Evolutionary conservation across 2,888 invertebrate species (phyloP).

Genomic region (Blera fallax): DNA sequence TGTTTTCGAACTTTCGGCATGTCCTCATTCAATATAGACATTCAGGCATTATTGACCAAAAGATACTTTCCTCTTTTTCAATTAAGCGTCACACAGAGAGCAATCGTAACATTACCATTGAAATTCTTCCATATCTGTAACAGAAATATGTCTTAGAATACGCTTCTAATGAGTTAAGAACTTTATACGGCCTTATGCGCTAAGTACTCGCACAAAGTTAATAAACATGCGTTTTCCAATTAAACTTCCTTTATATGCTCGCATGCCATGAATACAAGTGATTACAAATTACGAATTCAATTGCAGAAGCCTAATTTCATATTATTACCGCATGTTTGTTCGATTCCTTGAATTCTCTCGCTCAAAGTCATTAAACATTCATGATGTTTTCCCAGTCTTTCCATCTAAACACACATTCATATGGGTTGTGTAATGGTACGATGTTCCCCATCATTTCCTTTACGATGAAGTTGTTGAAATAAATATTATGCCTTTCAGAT

Average conservation of each 20-base stretch:
- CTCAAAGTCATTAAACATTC: conserved; percentile 29
- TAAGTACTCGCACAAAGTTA: background rate
- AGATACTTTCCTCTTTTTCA: background rate
- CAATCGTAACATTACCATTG: background rate
- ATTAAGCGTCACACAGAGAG: background rate
- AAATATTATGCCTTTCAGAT: conserved; percentile 55
- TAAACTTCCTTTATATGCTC: conserved; percentile 17
- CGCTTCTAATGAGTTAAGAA: conserved; percentile 8
- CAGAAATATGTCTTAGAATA: background rate
- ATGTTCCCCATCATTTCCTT: conserved; percentile 39
- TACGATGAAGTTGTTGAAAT: conserved; percentile 46
- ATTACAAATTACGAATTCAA: conserved; percentile 49
- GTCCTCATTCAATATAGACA: background rate
- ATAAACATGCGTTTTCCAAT: conserved; percentile 39
- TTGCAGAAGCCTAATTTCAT: conserved; percentile 47
- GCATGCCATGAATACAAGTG: conserved; percentile 18
- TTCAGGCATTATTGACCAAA: background rate
- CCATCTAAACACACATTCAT: background rate
- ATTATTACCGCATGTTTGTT: conserved; percentile 38
- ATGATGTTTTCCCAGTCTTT: background rate
- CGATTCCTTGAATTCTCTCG: conserved; percentile 20
- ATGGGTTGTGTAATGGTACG: conserved; percentile 12
- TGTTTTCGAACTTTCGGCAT: background rate
- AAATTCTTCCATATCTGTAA: background rate
- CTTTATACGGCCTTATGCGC: background rate